Evolutionary conservation across 2,113 vertebrate genomes (phyloP).

Genomic region (Eublepharis macularius): DNA sequence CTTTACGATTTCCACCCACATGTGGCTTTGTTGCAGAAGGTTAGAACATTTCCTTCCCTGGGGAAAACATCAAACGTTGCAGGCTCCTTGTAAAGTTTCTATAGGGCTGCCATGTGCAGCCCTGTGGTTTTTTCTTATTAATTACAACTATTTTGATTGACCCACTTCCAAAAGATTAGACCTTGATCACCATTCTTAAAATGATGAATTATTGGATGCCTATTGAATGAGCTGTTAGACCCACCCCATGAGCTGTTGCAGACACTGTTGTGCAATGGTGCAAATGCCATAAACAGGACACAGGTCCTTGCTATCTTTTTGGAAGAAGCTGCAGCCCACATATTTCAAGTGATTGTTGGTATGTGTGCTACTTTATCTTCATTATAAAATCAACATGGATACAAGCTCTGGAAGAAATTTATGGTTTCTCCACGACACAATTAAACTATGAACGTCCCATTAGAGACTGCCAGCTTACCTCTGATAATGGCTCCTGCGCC

Average conservation of each 20-base stretch:
- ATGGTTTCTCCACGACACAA: slow-evolving; percentile 64
- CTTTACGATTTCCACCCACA: slow-evolving; percentile 50
- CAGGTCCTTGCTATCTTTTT: slow-evolving; percentile 70
- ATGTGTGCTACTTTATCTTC: slow-evolving; percentile 78
- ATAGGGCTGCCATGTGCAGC: slow-evolving; percentile 32
- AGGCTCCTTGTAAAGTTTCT: slow-evolving; percentile 52
- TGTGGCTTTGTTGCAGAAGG: slow-evolving; percentile 41
- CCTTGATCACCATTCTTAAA: slow-evolving; percentile 64
- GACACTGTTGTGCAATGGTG: slow-evolving; percentile 63
- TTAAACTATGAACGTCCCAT: slow-evolving; percentile 76
- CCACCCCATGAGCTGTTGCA: slow-evolving; percentile 62
- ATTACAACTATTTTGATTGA: slow-evolving; percentile 62
- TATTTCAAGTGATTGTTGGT: slow-evolving; percentile 73
- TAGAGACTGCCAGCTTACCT: slow-evolving; percentile 71
- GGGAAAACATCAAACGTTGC: slow-evolving; percentile 45
- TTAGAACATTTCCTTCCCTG: slow-evolving; percentile 42
- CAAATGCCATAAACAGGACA: slow-evolving; percentile 68
- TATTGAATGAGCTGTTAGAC: slow-evolving; percentile 53
- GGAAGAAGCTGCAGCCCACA: slow-evolving; percentile 68
- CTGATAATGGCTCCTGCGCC: slow-evolving; percentile 62
- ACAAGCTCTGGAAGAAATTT: slow-evolving; percentile 67
- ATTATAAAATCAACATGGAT: slow-evolving; percentile 71
- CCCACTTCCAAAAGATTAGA: slow-evolving; percentile 49
- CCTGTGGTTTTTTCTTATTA: slow-evolving; percentile 45
- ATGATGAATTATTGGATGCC: slow-evolving; percentile 53